These are phyloP conservation scores for Poicephalus gulielmi DNA, from an alignment of 2,113 vertebrate genomes.

Conservation along the genomic window DNA sequence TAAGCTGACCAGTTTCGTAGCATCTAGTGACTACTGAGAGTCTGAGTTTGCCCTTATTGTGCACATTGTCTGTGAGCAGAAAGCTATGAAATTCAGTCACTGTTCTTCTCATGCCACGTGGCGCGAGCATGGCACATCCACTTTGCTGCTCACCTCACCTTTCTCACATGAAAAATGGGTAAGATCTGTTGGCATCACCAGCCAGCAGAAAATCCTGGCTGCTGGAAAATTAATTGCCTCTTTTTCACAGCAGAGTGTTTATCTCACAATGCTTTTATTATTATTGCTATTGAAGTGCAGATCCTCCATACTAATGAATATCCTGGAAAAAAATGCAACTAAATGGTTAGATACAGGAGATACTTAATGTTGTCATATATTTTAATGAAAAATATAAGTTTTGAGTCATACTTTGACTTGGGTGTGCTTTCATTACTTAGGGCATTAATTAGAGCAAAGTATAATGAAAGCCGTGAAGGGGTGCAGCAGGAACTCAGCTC, in stretches of 20 bases:
- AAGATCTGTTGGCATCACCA: not conserved
- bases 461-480: not conserved
- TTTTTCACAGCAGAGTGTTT: not conserved
- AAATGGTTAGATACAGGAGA: not conserved
- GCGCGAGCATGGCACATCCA: accelerated
- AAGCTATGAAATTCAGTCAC: not conserved
- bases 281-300: not conserved
- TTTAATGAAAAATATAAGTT: not conserved
- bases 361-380: not conserved
- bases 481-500: not conserved
- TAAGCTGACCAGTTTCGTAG: accelerated
- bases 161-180: not conserved
- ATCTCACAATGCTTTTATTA: not conserved
- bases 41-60: too few relatives aligned
- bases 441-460: not conserved
- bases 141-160: not conserved
- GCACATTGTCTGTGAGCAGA: not conserved
- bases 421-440: not conserved
- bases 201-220: not conserved
- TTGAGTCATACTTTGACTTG: not conserved
- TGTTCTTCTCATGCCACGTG: accelerated
- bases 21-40: not conserved
- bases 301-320: not conserved
- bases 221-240: not conserved
- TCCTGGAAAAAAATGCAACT: not conserved